Evolutionary conservation across 2,797 vertebrate species (phyloP), one percentile per base, ranked within the genome.

Genomic region (Enteromius fasciolatus): DNA sequence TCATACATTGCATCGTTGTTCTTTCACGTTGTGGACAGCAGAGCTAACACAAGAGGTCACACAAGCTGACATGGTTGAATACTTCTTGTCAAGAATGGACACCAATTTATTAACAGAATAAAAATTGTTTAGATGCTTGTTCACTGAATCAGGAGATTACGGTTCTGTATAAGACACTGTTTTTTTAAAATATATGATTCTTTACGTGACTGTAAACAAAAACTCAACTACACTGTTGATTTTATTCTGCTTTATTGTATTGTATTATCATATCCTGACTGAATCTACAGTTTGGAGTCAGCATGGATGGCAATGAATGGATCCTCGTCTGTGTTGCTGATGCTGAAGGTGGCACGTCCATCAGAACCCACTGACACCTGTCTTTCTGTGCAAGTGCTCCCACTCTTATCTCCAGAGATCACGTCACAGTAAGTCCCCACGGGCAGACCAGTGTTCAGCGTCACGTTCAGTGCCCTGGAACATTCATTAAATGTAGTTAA

Each of bases 381-480:
- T 85, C 92, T 94, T 72, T 96, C 96, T 0, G 96, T 96, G 87
- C 96, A 98, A 0, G 1, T 3, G 67, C 25, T 48, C 25, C 74
- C 80, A 9, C 94, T 91, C 73, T 96, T 97, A 72, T 98, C 90
- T 41, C 96, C 96, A 76, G 96, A 98, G 84, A 98, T 97, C 31
- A 98, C 89, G 33, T 98, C 97, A 82, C 96, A 97, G 82, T 98
- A 97, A 63, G 92, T 96, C n/a, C 96, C 97, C 69, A 85, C 88
- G 3, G 95, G 94, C 89, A 98, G 92, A 28, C 95, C 95, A 0
- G 96, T 98, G 90, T 95, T 93, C 84, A 99, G 87, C 52, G 86
- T 90, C 48, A 87, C 61, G 12, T 91, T 91, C 87, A 98, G 82
- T 64, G 92, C 3, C 96, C 97, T 98, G 41, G 41, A 18, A 14